Evolutionary conservation across 2,797 vertebrate species (phyloP).

Genomic region (Pangasius mekongensis): DNA sequence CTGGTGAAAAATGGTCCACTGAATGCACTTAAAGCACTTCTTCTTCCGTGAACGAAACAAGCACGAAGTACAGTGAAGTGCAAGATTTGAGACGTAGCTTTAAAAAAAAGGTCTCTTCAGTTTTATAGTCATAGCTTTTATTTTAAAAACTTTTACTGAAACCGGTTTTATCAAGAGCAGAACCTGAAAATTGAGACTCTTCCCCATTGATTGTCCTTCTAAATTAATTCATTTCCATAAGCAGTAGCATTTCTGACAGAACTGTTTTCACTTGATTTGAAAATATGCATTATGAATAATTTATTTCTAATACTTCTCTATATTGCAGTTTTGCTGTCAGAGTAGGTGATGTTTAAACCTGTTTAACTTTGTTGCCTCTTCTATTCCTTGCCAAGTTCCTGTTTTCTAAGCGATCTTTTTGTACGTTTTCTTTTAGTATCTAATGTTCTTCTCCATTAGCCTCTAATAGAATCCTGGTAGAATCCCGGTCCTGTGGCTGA

Average conservation of each 20-base stretch:
- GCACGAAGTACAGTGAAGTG: not conserved
- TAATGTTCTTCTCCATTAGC: not conserved
- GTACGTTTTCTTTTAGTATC: not conserved
- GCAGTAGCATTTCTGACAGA: not conserved
- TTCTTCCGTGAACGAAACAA: not conserved
- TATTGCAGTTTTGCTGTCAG: conserved; percentile 8
- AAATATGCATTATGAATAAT: conserved; percentile 58
- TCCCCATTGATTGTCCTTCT: not conserved
- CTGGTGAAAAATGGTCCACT: not conserved
- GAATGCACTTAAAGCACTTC: conserved; percentile 2
- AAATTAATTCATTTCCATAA: not conserved
- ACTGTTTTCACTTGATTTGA: conserved; percentile 24
- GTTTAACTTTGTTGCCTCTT: conserved; percentile 30
- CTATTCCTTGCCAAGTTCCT: not conserved
- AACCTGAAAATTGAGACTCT: not conserved
- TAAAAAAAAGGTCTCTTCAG: not conserved
- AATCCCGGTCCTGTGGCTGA: not conserved
- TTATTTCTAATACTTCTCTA: conserved; percentile 61
- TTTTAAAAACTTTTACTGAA: not conserved
- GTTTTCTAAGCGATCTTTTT: conserved; percentile 21
- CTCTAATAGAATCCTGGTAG: conserved; percentile 14
- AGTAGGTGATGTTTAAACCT: conserved; percentile 14
- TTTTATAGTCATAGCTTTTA: not conserved
- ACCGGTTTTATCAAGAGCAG: not conserved
- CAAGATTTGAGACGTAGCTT: not conserved